Percentiles rank a stretch among this genome's conserved stretches.
phyloP scores from a whole-genome alignment of 2,888 invertebrate genomes.

The Argyresthia albistria region DNA sequence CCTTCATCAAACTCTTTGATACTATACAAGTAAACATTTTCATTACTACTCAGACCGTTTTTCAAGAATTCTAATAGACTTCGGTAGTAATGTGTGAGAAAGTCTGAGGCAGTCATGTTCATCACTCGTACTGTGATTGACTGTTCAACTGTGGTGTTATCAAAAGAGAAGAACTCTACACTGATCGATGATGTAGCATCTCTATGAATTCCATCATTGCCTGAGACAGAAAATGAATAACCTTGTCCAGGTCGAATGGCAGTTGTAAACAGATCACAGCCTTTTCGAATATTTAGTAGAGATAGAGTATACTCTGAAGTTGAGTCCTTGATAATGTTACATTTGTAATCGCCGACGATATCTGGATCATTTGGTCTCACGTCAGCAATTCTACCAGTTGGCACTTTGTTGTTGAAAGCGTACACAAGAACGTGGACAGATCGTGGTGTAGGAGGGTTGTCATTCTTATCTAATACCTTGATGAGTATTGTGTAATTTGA shows the following conservation, averaged over 20 bases:
- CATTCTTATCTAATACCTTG: constrained; percentile 89
- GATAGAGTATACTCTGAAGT: constrained; percentile 71
- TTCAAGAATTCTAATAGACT: constrained; percentile 81
- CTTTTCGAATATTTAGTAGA: constrained; percentile 79
- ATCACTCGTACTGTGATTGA: constrained; percentile 83
- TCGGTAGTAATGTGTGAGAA: constrained; percentile 84
- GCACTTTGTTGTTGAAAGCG: constrained; percentile 82
- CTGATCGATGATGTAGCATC: constrained; percentile 91
- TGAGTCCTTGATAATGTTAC: constrained; percentile 82
- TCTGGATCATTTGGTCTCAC: constrained; percentile 95
- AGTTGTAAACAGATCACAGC: constrained; percentile 85
- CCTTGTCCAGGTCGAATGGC: constrained; percentile 80
- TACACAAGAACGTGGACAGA: constrained; percentile 86
- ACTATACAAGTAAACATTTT: constrained; percentile 80
- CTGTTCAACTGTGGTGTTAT: constrained; percentile 86
- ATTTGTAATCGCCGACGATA: constrained; percentile 89
- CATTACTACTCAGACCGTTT: constrained; percentile 74
- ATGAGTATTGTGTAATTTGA: constrained; percentile 85
- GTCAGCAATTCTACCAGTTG: constrained; percentile 89
- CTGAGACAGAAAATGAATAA: constrained; percentile 84
- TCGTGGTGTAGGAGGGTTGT: constrained; percentile 89
- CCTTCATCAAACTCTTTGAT: constrained; percentile 77
- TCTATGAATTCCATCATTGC: constrained; percentile 90
- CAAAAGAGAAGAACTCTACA: constrained; percentile 85
- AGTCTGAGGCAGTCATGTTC: constrained; percentile 81